phyloP scores from a whole-genome alignment of 2,113 vertebrate species.

The Hypomesus transpacificus region DNA sequence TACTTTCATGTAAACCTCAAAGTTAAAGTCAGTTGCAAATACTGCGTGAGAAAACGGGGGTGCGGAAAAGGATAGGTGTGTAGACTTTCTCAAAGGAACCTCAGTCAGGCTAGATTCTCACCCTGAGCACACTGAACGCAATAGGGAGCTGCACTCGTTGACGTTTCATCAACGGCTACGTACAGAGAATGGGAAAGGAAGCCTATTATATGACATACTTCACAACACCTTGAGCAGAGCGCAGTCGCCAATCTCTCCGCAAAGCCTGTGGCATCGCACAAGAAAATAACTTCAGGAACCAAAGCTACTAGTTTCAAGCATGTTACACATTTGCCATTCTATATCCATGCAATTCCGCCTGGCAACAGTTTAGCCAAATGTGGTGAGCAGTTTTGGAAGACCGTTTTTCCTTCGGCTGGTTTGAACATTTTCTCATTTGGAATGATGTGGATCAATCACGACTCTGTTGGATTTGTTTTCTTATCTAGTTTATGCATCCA shows the following conservation, averaged over 20 bases:
- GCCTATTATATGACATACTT: constrained; percentile 40
- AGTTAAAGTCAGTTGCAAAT: neutral
- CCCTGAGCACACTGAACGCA: constrained; percentile 18
- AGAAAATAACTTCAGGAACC: constrained; percentile 30
- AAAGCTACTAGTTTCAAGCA: constrained; percentile 50
- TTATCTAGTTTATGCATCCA: constrained; percentile 71
- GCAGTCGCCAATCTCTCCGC: constrained; percentile 42
- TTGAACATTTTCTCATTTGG: constrained; percentile 43
- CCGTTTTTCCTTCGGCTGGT: constrained; percentile 38
- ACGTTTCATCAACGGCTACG: constrained; percentile 41
- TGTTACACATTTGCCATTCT: constrained; percentile 52
- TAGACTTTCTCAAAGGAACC: neutral
- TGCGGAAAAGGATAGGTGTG: neutral
- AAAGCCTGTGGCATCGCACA: constrained; percentile 28
- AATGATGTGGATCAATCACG: constrained; percentile 77
- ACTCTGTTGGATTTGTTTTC: constrained; percentile 75
- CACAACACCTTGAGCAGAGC: constrained; percentile 43
- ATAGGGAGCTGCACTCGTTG: constrained; percentile 34
- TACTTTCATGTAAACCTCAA: too few relatives aligned
- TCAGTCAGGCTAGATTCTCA: neutral
- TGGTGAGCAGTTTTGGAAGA: constrained; percentile 30
- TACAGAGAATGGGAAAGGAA: constrained; percentile 26
- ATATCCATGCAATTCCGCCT: constrained; percentile 29
- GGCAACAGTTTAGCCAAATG: constrained; percentile 50
- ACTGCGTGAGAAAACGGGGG: neutral